Evolutionary conservation across 2,888 invertebrate genomes (phyloP).

Genomic region (Panzeria rudis): DNA sequence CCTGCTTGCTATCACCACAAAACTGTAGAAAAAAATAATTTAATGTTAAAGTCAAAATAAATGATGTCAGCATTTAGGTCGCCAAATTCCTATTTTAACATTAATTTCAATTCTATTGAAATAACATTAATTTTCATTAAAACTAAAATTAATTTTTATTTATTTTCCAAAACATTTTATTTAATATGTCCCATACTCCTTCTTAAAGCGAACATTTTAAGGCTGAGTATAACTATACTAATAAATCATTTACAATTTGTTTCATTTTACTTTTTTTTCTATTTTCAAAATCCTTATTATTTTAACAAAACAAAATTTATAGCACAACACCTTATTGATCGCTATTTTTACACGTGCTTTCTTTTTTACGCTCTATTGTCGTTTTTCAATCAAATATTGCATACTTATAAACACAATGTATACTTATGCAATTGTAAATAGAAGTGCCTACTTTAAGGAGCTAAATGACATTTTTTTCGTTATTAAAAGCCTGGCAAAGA

Average conservation of each 20-base stretch:
- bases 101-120: not conserved
- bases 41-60: not conserved
- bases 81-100: not conserved
- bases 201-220: not conserved
- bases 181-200: not conserved
- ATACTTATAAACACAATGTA: constrained; percentile 55
- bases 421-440: constrained; percentile 14
- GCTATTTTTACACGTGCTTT: constrained; percentile 31
- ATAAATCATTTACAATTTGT: constrained; percentile 34
- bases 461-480: constrained; percentile 8
- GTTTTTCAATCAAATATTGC: constrained; percentile 41
- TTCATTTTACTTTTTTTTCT: not conserved
- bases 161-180: not conserved
- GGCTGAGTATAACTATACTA: not conserved
- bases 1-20: not conserved
- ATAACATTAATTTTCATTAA: constrained; percentile 20
- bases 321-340: constrained; percentile 44
- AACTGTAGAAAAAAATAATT: not conserved
- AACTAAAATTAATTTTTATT: not conserved
- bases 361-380: constrained; percentile 12
- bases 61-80: not conserved
- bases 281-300: constrained; percentile 12
- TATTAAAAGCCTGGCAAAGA: constrained; percentile 22
- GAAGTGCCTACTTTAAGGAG: constrained; percentile 53
- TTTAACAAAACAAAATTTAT: constrained; percentile 16